Percentiles rank a stretch among this genome's conserved stretches.
phyloP scores from a whole-genome alignment of 1,140 invertebrate species.

The Zophobas atratus region DNA sequence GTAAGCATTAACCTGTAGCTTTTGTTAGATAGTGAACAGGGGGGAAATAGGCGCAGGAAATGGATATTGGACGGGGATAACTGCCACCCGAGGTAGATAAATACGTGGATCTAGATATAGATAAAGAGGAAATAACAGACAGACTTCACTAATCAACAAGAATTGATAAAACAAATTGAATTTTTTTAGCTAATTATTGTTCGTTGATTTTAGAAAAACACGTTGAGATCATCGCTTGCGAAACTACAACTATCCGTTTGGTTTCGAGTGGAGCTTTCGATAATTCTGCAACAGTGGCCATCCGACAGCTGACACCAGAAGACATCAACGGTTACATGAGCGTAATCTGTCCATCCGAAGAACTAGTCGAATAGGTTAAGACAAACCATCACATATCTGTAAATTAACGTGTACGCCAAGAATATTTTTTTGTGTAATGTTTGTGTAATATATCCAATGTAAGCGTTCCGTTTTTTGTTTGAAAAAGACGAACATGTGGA shows the following conservation, averaged over 20 bases:
- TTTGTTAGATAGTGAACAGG: neutral
- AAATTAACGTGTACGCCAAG: slow-evolving; percentile 13
- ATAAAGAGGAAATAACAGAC: neutral
- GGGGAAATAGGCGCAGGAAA: neutral
- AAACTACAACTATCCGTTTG: slow-evolving; percentile 83
- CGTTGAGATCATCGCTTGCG: slow-evolving; percentile 78
- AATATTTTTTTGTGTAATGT: slow-evolving; percentile 13
- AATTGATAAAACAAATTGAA: neutral
- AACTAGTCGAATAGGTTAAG: slow-evolving; percentile 56
- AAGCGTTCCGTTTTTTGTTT: slow-evolving; percentile 5
- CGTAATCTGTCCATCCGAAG: slow-evolving; percentile 62
- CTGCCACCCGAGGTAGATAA: slow-evolving; percentile 1
- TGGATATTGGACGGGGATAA: slow-evolving; percentile 3
- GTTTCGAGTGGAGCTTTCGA: slow-evolving; percentile 86
- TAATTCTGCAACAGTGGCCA: slow-evolving; percentile 82
- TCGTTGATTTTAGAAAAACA: slow-evolving; percentile 70
- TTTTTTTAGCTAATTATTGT: slow-evolving; percentile 8
- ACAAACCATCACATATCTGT: slow-evolving; percentile 30
- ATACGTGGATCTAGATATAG: neutral
- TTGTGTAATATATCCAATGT: slow-evolving; percentile 32
- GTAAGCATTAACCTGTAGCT: neutral
- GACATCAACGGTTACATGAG: slow-evolving; percentile 74
- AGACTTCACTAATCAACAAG: neutral
- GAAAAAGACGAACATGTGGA: neutral
- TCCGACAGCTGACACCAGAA: slow-evolving; percentile 77